These are phyloP conservation scores for Ivindomyrus marchei DNA, from an alignment of 2,113 vertebrate species.

Conservation along the genomic window DNA sequence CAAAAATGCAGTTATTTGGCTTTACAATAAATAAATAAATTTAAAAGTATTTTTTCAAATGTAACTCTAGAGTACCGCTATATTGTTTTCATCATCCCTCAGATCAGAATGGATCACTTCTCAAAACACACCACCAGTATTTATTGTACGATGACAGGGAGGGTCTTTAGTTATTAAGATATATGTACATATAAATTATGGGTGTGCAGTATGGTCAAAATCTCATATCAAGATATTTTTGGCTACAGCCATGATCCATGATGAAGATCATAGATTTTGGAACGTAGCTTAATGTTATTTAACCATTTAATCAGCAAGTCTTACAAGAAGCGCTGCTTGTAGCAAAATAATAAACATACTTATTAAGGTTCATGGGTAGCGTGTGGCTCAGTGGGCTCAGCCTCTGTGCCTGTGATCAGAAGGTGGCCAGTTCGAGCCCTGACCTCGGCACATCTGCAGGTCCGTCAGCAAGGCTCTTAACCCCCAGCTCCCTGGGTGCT, in stretches of 20 bases:
- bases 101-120: background rate
- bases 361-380: background rate
- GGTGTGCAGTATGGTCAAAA: background rate
- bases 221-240: background rate
- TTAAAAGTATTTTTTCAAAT: background rate
- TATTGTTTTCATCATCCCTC: background rate
- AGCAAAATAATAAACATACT: background rate
- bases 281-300: background rate
- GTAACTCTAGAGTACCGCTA: background rate
- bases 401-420: too few relatives aligned
- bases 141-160: background rate
- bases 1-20: background rate
- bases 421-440: too few relatives aligned
- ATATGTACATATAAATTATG: background rate
- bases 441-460: too few relatives aligned
- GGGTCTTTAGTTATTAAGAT: background rate
- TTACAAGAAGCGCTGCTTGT: background rate
- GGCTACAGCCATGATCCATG: background rate
- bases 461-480: too few relatives aligned
- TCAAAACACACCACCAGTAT: background rate
- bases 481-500: too few relatives aligned
- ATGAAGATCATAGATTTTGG: background rate
- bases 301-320: slow-evolving; percentile 39
- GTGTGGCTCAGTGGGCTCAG: too few relatives aligned
- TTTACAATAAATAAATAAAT: background rate